Percentiles rank a stretch among this genome's conserved stretches.
Evolutionary conservation across 2,888 invertebrate genomes (phyloP).

Genomic region (Ormia ochracea): DNA sequence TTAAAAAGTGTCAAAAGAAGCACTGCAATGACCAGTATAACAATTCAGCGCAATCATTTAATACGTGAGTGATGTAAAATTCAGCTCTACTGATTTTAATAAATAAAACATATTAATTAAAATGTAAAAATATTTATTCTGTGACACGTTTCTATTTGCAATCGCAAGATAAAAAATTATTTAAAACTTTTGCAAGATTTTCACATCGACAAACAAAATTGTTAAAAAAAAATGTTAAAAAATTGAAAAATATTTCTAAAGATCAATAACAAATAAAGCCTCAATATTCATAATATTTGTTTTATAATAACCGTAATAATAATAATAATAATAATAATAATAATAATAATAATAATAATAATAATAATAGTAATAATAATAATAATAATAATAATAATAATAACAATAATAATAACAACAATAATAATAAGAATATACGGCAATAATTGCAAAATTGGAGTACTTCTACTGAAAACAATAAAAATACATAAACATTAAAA

Average conservation of each 20-base stretch:
- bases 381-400: too few species aligned
- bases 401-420: too few species aligned
- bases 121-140: background rate
- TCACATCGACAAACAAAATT: background rate
- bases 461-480: too few species aligned
- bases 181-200: background rate
- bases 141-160: background rate
- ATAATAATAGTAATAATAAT: too few species aligned
- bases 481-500: too few species aligned
- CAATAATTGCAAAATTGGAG: too few species aligned
- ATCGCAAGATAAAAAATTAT: background rate
- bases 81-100: background rate
- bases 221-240: background rate
- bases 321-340: background rate
- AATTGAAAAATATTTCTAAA: background rate
- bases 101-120: background rate
- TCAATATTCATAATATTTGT: background rate
- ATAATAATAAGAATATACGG: too few species aligned
- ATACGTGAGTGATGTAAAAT: constrained; percentile 28
- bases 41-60: background rate
- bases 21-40: background rate
- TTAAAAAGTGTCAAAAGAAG: background rate
- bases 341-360: too few species aligned
- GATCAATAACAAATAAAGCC: background rate
- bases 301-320: background rate